Evolutionary conservation across 2,113 vertebrate genomes (phyloP).

Genomic region (Melanotaenia duboulayi): DNA sequence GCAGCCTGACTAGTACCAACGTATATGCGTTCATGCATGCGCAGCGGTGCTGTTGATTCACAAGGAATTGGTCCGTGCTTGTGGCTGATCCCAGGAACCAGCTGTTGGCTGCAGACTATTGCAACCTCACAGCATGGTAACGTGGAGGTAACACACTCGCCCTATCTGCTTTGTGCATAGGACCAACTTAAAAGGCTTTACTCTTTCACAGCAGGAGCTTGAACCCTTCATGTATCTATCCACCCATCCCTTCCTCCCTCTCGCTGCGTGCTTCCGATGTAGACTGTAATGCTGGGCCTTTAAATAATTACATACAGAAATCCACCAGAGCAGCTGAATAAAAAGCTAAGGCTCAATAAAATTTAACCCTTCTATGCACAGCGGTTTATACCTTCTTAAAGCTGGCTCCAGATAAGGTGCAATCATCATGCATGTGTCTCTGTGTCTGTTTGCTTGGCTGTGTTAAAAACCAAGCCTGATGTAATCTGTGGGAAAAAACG

Average conservation of each 20-base stretch:
- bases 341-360: conserved; percentile 46
- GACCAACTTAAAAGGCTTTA: conserved; percentile 63
- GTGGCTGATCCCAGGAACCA: conserved; percentile 68
- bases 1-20: conserved; percentile 41
- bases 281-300: conserved; percentile 63
- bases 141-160: conserved; percentile 46
- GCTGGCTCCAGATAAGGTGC: conserved; percentile 15
- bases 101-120: conserved; percentile 55
- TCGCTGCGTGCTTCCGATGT: conserved; percentile 15
- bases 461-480: conserved; percentile 61
- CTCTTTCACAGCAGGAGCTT: conserved; percentile 48
- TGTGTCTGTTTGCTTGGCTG: conserved; percentile 31
- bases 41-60: conserved; percentile 39
- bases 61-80: conserved; percentile 62
- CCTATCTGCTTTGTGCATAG: conserved; percentile 42
- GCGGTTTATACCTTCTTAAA: conserved; percentile 37
- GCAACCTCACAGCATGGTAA: conserved; percentile 59
- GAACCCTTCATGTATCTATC: conserved; percentile 40
- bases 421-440: conserved; percentile 38
- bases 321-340: conserved; percentile 47
- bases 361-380: conserved; percentile 54
- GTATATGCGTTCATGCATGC: conserved; percentile 4
- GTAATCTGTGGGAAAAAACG: conserved; percentile 70
- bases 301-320: conserved; percentile 76
- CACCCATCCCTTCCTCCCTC: conserved; percentile 12